Base-by-base conservation (phyloP, 2,888 invertebrate species). In the Papilio protenor region DNA sequence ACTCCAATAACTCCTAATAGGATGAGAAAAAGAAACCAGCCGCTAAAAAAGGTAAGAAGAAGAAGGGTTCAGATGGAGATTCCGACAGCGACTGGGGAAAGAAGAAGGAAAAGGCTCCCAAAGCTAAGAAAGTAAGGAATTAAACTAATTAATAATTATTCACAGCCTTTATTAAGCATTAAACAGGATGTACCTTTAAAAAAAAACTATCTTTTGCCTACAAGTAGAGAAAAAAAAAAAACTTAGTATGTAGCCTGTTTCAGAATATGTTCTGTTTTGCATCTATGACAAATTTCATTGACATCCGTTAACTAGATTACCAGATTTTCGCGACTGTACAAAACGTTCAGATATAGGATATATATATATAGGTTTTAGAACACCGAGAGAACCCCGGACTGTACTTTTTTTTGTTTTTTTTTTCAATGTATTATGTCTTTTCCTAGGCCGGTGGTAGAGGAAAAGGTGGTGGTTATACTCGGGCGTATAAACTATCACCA, bases 401-500 rank as follows among this genome's bases (percentile, higher is more conserved):
- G 27, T 27, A 1, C 14, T 1, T 49, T 18, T 1, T n/a, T 16
- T 18, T 18, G 5, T 18, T 52, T 57, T 57, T 57, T 57, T 21
- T 57, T 55, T 52, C 18, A 55, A 55, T 55, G 10, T 55, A 6
- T 10, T 23, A 40, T 77, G n/a, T 61, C 10, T 21, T 47, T n/a
- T 0, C 70, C 1, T 49, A 75, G 76, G 89, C 86, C 87, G 75
- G 92, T 78, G 91, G 90, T n/a, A 94, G 94, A 71, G 95, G 95
- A 57, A 95, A 95, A 80, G 96, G 96, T 52, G 96, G 96, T 64
- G 98, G 98, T 10, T 99, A 98, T 93, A 98, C 98, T 0, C 96
- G 97, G 81, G 96, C 98, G 6, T 97, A 97, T 91, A 97, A 96
- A 77, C 95, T 99, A 49, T 98, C 98, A 0, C 97, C 98, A 0